phyloP scores from a whole-genome alignment of 2,888 invertebrate species.

The Scrobipalpa costella region DNA sequence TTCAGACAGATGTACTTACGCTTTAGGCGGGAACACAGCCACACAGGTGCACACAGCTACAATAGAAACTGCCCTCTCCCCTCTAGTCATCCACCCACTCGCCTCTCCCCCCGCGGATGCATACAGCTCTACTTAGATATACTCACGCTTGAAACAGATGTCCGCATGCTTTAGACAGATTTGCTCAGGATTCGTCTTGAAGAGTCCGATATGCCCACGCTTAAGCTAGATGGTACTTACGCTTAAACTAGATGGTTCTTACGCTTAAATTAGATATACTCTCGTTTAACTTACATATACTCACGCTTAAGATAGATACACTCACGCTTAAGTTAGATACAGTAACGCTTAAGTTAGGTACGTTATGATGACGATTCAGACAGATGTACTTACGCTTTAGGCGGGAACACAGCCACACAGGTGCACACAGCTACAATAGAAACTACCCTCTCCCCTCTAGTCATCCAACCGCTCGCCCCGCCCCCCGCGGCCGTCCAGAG shows the following conservation, averaged over 20 bases:
- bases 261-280: no score
- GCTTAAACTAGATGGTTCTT: no score
- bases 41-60: conserved; percentile 42
- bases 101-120: conserved; percentile 51
- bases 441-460: conserved; percentile 53
- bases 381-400: conserved; percentile 47
- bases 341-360: no score
- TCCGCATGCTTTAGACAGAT: no score
- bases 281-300: no score
- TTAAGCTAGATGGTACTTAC: no score
- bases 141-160: not conserved
- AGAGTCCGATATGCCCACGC: no score
- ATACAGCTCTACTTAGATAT: no score
- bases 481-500: conserved; percentile 57
- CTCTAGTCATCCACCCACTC: conserved; percentile 61
- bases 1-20: conserved; percentile 40
- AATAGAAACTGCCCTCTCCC: conserved; percentile 48
- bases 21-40: conserved; percentile 52
- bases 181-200: no score
- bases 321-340: no score
- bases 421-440: conserved; percentile 39
- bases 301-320: no score
- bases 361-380: no score
- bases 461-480: conserved; percentile 56
- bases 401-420: conserved; percentile 50